A percentile compares a stretch with the other conserved stretches of the same genome.
Evolutionary conservation across 1,140 invertebrate genomes (phyloP).

Genomic region (Acyrthosiphon pisum): DNA sequence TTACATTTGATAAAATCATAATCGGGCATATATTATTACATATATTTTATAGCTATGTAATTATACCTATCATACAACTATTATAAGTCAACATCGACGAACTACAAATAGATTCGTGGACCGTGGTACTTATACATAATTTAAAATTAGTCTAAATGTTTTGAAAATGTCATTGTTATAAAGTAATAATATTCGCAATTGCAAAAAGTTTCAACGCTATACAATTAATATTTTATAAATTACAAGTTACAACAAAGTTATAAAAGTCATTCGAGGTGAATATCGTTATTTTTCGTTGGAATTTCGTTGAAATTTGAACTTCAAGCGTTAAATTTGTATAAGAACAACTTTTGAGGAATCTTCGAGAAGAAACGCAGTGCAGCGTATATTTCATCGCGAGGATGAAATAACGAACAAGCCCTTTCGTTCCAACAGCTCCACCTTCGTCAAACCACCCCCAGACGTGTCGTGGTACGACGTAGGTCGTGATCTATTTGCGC

Average conservation of each 20-base stretch:
- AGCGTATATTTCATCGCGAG: not conserved
- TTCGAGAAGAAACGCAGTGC: not conserved
- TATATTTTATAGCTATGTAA: too few species aligned
- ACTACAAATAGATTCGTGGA: too few species aligned
- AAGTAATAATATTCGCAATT: too few species aligned
- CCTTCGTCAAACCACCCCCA: conserved; percentile 28
- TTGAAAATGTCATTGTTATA: too few species aligned
- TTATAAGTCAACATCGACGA: too few species aligned
- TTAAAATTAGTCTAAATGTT: too few species aligned
- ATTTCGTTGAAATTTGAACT: not conserved
- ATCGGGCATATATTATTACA: too few species aligned
- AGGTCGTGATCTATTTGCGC: conserved; percentile 37
- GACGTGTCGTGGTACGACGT: conserved; percentile 25
- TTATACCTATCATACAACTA: too few species aligned
- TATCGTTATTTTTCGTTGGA: not conserved
- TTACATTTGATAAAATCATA: too few species aligned
- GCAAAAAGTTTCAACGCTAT: too few species aligned
- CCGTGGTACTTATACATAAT: too few species aligned
- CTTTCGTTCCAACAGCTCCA: not conserved
- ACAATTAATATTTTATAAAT: too few species aligned
- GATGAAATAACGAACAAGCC: not conserved
- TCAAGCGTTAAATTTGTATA: not conserved
- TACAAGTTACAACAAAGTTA: not conserved
- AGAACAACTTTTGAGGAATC: not conserved
- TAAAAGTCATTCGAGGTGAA: not conserved